Conservation (phyloP, 2,113 vertebrate genomes). For the Machaerirhynchus nigripectus region DNA sequence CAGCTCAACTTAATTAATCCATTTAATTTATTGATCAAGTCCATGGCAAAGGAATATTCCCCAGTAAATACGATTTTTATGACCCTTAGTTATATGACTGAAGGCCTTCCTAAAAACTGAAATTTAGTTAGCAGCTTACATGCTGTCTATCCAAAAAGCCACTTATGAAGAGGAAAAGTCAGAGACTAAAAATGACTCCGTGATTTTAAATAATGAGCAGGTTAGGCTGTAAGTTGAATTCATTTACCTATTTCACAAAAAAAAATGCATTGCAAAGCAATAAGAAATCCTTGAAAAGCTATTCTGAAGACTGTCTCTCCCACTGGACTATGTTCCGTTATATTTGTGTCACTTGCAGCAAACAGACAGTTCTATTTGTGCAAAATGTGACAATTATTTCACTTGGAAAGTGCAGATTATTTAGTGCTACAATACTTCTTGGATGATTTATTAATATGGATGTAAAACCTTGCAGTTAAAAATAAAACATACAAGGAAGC, state of each 20-base stretch:
- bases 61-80: constrained; percentile 72
- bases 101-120: constrained; percentile 69
- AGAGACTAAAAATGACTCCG: constrained; percentile 59
- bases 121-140: constrained; percentile 70
- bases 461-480: neutral
- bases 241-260: constrained; percentile 31
- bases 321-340: neutral
- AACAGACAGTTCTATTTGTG: neutral
- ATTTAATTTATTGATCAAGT: constrained; percentile 76
- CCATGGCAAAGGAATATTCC: constrained; percentile 58
- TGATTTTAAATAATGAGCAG: constrained; percentile 63
- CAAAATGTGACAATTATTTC: neutral
- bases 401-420: neutral
- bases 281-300: constrained; percentile 31
- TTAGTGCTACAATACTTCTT: neutral
- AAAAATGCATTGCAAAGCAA: constrained; percentile 24
- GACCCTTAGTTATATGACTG: constrained; percentile 64
- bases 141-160: constrained; percentile 56
- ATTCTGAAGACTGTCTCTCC: constrained; percentile 7
- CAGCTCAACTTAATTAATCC: constrained; percentile 75
- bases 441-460: neutral
- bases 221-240: constrained; percentile 47
- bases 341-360: neutral
- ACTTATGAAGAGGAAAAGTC: neutral
- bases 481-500: neutral